Evolutionary conservation across 1,140 invertebrate species (phyloP).

Genomic region (Apis florea): DNA sequence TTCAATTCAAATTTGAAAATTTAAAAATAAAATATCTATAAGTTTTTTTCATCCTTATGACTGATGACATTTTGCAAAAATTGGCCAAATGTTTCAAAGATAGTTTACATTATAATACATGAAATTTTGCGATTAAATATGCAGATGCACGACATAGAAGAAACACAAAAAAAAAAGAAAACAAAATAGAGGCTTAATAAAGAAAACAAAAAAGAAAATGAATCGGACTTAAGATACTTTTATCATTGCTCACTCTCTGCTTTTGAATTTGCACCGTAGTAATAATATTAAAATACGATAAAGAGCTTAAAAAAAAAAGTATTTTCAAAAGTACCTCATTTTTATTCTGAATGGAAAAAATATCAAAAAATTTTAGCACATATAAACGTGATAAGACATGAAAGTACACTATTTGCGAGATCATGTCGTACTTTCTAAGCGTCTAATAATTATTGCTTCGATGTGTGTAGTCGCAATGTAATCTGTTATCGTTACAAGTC

Average conservation of each 20-base stretch:
- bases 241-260: constrained; percentile 63
- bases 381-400: constrained; percentile 20
- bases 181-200: constrained; percentile 39
- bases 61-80: not conserved
- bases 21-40: not conserved
- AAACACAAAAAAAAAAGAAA: constrained; percentile 34
- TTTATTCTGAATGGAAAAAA: not conserved
- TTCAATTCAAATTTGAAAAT: not conserved
- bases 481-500: constrained; percentile 56
- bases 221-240: constrained; percentile 32
- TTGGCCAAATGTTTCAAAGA: constrained; percentile 18
- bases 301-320: constrained; percentile 29
- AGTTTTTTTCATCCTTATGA: constrained; percentile 2
- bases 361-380: not conserved
- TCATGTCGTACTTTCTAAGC: constrained; percentile 51
- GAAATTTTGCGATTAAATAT: constrained; percentile 53
- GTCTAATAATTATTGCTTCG: constrained; percentile 50
- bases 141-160: constrained; percentile 52
- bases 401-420: constrained; percentile 25
- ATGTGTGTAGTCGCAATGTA: constrained; percentile 58
- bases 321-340: constrained; percentile 48
- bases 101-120: constrained; percentile 12
- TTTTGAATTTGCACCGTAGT: constrained; percentile 51
- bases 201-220: not conserved
- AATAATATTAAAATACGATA: constrained; percentile 14